These are phyloP conservation scores for Poecilus cupreus DNA, from an alignment of 2,888 invertebrate genomes.

Conservation along the genomic window DNA sequence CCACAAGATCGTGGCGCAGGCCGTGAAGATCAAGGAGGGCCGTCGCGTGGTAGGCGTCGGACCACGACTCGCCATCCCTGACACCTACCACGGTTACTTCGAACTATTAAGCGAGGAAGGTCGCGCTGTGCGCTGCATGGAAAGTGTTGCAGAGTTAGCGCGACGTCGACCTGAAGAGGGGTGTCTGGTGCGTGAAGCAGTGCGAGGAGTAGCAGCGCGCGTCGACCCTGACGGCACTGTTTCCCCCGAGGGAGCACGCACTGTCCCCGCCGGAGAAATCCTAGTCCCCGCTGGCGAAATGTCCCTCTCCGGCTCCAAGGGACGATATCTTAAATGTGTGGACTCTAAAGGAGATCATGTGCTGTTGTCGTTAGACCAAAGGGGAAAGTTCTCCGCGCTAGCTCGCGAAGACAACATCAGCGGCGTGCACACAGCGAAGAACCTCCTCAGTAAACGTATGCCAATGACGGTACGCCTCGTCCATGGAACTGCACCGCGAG, in stretches of 20 bases:
- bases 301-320: constrained; percentile 80
- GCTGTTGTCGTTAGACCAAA: constrained; percentile 88
- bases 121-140: constrained; percentile 90
- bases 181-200: constrained; percentile 87
- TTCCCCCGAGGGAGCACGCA: constrained; percentile 82
- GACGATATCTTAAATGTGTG: constrained; percentile 89
- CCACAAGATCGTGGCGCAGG: constrained; percentile 90
- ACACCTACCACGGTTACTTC: constrained; percentile 93
- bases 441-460: constrained; percentile 90
- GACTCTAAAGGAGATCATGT: constrained; percentile 90
- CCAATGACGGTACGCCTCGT: constrained; percentile 94
- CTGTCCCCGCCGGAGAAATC: constrained; percentile 88
- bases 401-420: constrained; percentile 96
- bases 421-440: constrained; percentile 94
- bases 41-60: constrained; percentile 87
- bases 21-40: constrained; percentile 93
- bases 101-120: constrained; percentile 96
- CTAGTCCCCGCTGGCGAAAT: constrained; percentile 86
- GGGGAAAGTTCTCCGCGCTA: constrained; percentile 93
- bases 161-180: constrained; percentile 83
- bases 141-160: constrained; percentile 89
- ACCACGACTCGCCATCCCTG: constrained; percentile 91
- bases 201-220: constrained; percentile 81
- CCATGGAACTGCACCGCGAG: constrained; percentile 91
- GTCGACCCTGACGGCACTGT: constrained; percentile 78